Percentiles rank a stretch among this genome's conserved stretches.
Conservation (phyloP, 2,113 vertebrate species). For the Urocynchramus pylzowi region DNA sequence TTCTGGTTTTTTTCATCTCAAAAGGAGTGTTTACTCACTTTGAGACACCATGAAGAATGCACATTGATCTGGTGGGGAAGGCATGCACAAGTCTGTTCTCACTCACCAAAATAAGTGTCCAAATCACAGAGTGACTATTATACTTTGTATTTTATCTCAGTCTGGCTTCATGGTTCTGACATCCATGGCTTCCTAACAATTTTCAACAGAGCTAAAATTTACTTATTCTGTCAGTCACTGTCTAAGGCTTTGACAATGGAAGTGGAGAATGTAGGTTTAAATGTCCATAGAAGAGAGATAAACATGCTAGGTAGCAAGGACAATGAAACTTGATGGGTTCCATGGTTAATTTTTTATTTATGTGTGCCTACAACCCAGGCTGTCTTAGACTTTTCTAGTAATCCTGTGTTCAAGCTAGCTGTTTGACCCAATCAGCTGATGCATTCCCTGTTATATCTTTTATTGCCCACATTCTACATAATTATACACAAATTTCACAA, state of each 20-base stretch:
- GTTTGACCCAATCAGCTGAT: background rate
- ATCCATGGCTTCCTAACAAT: background rate
- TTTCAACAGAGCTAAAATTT: background rate
- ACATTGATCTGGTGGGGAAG: background rate
- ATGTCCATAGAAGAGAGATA: background rate
- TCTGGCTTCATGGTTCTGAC: background rate
- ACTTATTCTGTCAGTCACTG: background rate
- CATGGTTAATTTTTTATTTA: background rate
- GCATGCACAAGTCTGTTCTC: background rate
- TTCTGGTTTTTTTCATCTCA: background rate
- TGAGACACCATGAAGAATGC: background rate
- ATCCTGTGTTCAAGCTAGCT: background rate
- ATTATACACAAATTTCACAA: background rate
- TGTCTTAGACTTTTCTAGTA: background rate
- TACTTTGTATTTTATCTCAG: background rate
- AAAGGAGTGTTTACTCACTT: background rate
- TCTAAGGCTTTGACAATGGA: background rate
- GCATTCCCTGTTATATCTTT: background rate
- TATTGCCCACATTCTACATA: background rate
- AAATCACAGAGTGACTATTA: background rate
- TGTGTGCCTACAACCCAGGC: background rate
- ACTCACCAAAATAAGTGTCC: background rate
- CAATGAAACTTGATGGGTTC: background rate
- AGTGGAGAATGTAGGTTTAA: background rate
- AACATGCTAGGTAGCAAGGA: background rate